These are phyloP conservation scores for Chiroxiphia lanceolata DNA, from an alignment of 2,797 vertebrate genomes.

Conservation along the genomic window DNA sequence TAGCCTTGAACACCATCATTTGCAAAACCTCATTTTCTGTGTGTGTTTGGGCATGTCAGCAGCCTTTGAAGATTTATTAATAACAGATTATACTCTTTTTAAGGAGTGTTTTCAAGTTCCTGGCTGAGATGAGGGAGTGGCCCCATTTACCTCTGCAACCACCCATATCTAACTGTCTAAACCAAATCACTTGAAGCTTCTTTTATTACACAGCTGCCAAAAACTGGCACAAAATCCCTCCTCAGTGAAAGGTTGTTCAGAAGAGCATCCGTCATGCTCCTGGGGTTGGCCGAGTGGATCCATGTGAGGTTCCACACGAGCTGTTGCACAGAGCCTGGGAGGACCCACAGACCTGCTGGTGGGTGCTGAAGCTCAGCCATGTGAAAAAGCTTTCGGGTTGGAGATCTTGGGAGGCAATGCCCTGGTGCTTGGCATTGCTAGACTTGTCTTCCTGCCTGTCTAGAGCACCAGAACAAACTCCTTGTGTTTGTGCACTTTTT, in stretches of 20 bases:
- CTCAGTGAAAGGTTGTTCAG: background rate
- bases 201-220: background rate
- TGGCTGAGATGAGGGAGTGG: slow-evolving; percentile 10
- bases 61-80: slow-evolving; percentile 50
- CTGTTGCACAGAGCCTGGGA: background rate
- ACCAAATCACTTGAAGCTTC: background rate
- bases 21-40: slow-evolving; percentile 21
- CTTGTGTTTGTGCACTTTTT: background rate
- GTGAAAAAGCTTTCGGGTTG: background rate
- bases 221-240: background rate
- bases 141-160: background rate
- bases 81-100: slow-evolving; percentile 35
- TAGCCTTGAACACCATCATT: background rate
- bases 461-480: background rate
- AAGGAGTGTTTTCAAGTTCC: slow-evolving; percentile 23
- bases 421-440: background rate
- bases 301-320: accelerated
- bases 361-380: background rate
- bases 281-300: background rate
- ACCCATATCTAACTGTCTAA: background rate
- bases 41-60: slow-evolving; percentile 41
- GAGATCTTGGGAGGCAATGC: background rate
- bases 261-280: background rate
- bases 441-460: background rate
- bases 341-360: accelerated